A percentile compares a stretch with the other conserved stretches of the same genome.
These are phyloP conservation scores for Arnoldichthys spilopterus DNA, from an alignment of 2,797 vertebrate genomes.

Conservation along the genomic window DNA sequence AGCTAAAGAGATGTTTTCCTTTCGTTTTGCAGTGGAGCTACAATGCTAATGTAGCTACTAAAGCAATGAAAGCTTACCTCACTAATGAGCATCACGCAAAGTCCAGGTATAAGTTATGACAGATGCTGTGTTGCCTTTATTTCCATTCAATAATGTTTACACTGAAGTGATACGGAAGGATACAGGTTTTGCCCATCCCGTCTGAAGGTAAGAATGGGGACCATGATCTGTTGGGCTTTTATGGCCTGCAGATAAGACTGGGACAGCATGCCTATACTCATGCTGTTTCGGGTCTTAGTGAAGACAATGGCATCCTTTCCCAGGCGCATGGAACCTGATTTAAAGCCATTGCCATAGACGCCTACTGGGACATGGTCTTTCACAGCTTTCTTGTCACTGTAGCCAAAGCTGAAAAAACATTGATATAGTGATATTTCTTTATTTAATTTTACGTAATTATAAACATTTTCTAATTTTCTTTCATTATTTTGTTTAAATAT, in stretches of 20 bases:
- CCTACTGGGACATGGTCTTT: slow-evolving; percentile 86
- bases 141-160: not conserved
- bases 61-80: no score
- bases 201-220: slow-evolving; percentile 87
- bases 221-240: slow-evolving; percentile 82
- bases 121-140: not conserved
- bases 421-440: no score
- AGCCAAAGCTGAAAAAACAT: slow-evolving; percentile 71
- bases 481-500: not conserved
- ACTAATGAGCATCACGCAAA: no score
- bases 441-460: no score
- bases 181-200: slow-evolving; percentile 65
- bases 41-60: not conserved
- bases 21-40: not conserved
- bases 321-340: slow-evolving; percentile 79
- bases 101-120: no score
- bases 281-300: slow-evolving; percentile 81
- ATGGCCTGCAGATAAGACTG: slow-evolving; percentile 86
- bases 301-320: slow-evolving; percentile 92
- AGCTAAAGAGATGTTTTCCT: no score
- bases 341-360: slow-evolving; percentile 79
- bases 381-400: slow-evolving; percentile 87
- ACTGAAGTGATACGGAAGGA: slow-evolving; percentile 53
- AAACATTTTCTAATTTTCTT: not conserved
- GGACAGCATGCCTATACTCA: slow-evolving; percentile 90